Evolutionary conservation across 2,797 vertebrate genomes (phyloP).

Genomic region (Channa striata): DNA sequence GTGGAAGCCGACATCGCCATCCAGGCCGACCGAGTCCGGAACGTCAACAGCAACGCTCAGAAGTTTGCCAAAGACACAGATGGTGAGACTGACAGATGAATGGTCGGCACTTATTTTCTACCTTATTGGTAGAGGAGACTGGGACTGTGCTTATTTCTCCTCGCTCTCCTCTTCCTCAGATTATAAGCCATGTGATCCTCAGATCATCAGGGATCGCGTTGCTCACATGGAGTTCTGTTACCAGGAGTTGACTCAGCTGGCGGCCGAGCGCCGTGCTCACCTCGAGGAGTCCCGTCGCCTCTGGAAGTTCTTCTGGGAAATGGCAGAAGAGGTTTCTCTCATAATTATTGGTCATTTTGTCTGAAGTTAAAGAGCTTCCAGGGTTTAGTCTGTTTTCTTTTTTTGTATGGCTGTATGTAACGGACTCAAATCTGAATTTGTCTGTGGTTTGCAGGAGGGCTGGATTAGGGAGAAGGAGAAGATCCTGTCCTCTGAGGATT

Average conservation of each 20-base stretch:
- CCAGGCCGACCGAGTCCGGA: constrained; percentile 93
- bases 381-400: too few relatives aligned
- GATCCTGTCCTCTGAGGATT: constrained; percentile 95
- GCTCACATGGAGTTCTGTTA: constrained; percentile 99
- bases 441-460: constrained; percentile 82
- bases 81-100: constrained; percentile 47
- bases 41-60: constrained; percentile 94
- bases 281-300: constrained; percentile 96
- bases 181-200: constrained; percentile 97
- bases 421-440: not conserved
- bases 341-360: too few relatives aligned
- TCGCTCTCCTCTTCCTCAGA: constrained; percentile 76
- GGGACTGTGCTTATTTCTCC: not conserved
- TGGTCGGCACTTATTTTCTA: too few relatives aligned
- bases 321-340: constrained; percentile 91
- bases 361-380: too few relatives aligned
- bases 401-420: not conserved
- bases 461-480: constrained; percentile 99
- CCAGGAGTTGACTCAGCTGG: constrained; percentile 94
- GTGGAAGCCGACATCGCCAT: constrained; percentile 96
- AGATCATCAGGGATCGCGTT: constrained; percentile 94
- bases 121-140: not conserved
- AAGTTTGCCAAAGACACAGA: constrained; percentile 91
- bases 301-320: constrained; percentile 99
- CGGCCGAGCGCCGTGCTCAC: constrained; percentile 91